Conservation (phyloP, 2,888 invertebrate genomes). For the Oscheius sp. region DNA sequence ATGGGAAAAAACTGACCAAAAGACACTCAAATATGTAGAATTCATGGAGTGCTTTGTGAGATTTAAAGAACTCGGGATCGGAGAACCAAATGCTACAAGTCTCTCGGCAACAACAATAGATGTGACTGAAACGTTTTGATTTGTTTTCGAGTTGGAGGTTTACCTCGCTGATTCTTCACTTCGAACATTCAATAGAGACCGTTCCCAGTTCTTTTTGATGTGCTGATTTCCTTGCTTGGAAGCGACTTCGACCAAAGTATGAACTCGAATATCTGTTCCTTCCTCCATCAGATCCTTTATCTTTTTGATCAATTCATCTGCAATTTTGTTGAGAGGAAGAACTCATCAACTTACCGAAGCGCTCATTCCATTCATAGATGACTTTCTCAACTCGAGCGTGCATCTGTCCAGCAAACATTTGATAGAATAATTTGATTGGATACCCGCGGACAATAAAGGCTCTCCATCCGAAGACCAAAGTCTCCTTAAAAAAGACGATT, state of each 20-base stretch:
- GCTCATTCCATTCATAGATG: background rate
- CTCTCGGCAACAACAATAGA: background rate
- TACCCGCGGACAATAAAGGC: background rate
- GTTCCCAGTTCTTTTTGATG: background rate
- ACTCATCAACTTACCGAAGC: background rate
- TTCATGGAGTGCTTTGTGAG: background rate
- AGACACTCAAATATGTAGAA: background rate
- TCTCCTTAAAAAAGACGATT: background rate
- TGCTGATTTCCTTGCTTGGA: background rate
- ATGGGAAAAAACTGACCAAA: background rate
- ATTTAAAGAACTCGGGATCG: background rate
- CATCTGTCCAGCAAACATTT: background rate
- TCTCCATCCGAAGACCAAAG: constrained; percentile 11
- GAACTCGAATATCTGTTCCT: background rate
- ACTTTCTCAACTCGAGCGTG: background rate
- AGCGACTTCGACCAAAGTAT: no score
- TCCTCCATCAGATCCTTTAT: background rate
- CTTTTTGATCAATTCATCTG: background rate
- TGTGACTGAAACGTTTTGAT: background rate
- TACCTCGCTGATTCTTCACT: background rate
- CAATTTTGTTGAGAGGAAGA: background rate
- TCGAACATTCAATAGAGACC: background rate
- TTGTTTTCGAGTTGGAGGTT: background rate
- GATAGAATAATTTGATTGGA: background rate
- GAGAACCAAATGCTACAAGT: background rate